phyloP scores from a whole-genome alignment of 2,888 invertebrate genomes.

The Philonicus albiceps region DNA sequence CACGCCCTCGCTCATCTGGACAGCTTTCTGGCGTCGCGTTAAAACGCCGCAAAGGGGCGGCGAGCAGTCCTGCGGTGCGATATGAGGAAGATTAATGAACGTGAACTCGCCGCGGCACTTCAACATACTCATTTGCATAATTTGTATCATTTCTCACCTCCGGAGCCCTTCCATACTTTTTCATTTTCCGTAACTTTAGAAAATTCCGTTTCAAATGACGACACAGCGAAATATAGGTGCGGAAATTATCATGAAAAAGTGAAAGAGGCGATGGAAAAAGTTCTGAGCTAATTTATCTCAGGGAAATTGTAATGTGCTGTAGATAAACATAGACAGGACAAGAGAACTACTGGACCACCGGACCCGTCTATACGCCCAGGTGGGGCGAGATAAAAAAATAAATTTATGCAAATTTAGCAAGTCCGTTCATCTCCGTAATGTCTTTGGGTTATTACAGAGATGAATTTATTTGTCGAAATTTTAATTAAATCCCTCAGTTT shows the following conservation, averaged over 20 bases:
- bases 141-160: constrained; percentile 49
- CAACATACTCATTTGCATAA: constrained; percentile 49
- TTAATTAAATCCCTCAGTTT: constrained; percentile 47
- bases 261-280: constrained; percentile 46
- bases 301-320: constrained; percentile 48
- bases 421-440: constrained; percentile 30
- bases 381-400: constrained; percentile 35
- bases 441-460: constrained; percentile 43
- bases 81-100: constrained; percentile 49
- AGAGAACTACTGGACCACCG: background rate
- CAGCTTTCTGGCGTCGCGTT: constrained; percentile 42
- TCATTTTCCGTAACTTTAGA: constrained; percentile 32
- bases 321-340: constrained; percentile 45
- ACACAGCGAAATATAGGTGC: constrained; percentile 40
- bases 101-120: constrained; percentile 46
- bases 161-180: constrained; percentile 21
- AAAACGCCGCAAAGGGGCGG: constrained; percentile 10
- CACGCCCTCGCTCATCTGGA: constrained; percentile 25
- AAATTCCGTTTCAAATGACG: constrained; percentile 44
- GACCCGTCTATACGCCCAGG: background rate
- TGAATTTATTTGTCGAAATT: constrained; percentile 49
- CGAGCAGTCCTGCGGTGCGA: constrained; percentile 19
- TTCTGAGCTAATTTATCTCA: constrained; percentile 48
- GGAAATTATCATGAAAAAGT: constrained; percentile 48
- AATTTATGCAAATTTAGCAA: constrained; percentile 47